These are phyloP conservation scores for Tanypteryx hageni DNA, from an alignment of 2,888 invertebrate genomes.

Conservation along the genomic window DNA sequence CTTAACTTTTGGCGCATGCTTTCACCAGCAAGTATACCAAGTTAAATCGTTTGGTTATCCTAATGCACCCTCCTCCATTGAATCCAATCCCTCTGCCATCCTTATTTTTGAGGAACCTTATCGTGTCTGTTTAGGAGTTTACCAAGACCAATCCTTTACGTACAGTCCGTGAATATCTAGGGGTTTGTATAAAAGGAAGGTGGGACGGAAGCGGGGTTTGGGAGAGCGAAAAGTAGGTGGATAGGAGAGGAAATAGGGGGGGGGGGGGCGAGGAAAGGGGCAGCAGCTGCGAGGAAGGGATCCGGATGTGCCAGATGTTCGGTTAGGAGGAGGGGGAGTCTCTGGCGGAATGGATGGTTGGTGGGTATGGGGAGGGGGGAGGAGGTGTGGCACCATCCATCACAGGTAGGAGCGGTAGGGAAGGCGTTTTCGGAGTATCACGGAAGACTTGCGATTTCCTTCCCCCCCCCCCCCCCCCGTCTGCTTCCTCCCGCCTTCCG, in stretches of 20 bases:
- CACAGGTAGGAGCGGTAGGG: not conserved
- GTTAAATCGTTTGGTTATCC: too few species aligned
- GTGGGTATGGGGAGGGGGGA: too few species aligned
- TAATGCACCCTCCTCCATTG: too few species aligned
- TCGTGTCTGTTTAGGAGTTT: too few species aligned
- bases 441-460: slow-evolving; percentile 1
- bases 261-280: not conserved
- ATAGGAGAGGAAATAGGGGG: not conserved
- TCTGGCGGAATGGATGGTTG: not conserved
- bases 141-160: too few species aligned
- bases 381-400: slow-evolving; percentile 12
- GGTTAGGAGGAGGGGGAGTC: slow-evolving; percentile 1
- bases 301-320: slow-evolving; percentile 16
- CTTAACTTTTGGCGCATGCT: too few species aligned
- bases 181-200: not conserved
- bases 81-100: too few species aligned
- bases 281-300: not conserved
- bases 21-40: too few species aligned
- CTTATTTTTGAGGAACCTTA: too few species aligned
- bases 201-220: not conserved
- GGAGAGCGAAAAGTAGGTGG: not conserved
- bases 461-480: not conserved
- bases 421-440: not conserved
- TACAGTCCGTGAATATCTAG: too few species aligned
- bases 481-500: not conserved